These are phyloP conservation scores for Loriculus beryllinus DNA, from an alignment of 2,797 vertebrate species.

Conservation along the genomic window DNA sequence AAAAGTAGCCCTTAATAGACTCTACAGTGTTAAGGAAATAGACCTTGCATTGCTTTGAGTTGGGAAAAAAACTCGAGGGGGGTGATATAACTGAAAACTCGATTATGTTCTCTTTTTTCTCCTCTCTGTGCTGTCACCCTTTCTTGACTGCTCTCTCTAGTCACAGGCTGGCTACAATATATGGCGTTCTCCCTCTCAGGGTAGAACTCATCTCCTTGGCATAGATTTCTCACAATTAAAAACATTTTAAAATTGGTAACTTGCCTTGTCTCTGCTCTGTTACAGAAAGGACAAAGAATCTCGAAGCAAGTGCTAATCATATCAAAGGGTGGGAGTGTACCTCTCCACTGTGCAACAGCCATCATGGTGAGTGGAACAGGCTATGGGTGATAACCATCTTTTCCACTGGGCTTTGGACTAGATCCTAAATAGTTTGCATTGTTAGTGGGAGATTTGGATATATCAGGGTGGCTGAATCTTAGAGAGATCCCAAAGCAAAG, in stretches of 20 bases:
- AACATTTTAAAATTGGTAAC: background rate
- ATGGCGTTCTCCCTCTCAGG: background rate
- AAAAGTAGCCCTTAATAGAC: background rate
- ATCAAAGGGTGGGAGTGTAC: background rate
- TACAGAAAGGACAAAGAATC: background rate
- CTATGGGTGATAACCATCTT: background rate
- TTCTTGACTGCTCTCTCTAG: background rate
- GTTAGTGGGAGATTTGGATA: conserved; percentile 2
- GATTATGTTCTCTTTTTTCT: background rate
- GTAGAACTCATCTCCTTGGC: background rate
- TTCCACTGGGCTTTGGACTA: background rate
- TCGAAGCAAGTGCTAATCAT: background rate
- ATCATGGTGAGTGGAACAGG: background rate
- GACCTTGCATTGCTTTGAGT: background rate
- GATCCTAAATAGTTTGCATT: conserved; percentile 9
- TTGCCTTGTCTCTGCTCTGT: background rate
- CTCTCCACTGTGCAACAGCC: background rate
- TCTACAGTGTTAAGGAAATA: background rate
- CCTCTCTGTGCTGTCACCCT: background rate
- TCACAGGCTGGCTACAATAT: background rate
- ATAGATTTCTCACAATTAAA: background rate
- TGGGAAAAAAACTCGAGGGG: background rate
- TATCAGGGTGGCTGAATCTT: background rate
- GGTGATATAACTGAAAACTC: background rate
- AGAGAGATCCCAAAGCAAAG: background rate